Percentiles rank a stretch among this genome's conserved stretches.
These are phyloP conservation scores for Olivierus martensii DNA, from an alignment of 1,140 invertebrate genomes.

Conservation along the genomic window DNA sequence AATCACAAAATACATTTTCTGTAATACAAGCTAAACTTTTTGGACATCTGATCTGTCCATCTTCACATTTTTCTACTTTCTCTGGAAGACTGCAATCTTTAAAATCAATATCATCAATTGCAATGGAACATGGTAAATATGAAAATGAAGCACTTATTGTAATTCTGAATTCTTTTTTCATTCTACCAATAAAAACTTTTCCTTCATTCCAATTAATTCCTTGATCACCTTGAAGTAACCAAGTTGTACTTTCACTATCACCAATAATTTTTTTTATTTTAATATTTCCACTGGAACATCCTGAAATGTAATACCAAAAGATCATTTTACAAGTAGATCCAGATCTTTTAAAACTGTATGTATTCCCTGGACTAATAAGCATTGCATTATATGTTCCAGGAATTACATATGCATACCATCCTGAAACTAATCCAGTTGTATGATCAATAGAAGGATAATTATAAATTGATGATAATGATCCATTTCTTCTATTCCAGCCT, in stretches of 20 bases:
- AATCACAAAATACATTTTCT: slow-evolving; percentile 45
- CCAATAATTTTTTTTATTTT: too few relatives aligned
- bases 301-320: too few relatives aligned
- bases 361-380: too few relatives aligned
- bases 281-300: too few relatives aligned
- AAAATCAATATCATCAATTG: slow-evolving; percentile 30
- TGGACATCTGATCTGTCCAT: slow-evolving; percentile 12
- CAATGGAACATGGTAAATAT: slow-evolving; percentile 21
- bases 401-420: too few relatives aligned
- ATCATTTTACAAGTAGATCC: too few relatives aligned
- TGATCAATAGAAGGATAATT: too few relatives aligned
- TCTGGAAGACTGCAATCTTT: slow-evolving; percentile 21
- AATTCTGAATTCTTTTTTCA: not conserved
- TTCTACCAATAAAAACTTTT: slow-evolving; percentile 14
- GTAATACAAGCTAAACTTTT: slow-evolving; percentile 13
- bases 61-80: slow-evolving; percentile 8
- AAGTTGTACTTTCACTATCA: not conserved
- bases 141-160: not conserved
- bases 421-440: too few relatives aligned
- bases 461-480: too few relatives aligned
- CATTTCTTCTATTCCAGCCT: not conserved
- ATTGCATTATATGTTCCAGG: too few relatives aligned
- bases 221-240: not conserved
- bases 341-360: too few relatives aligned
- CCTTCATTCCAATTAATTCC: slow-evolving; percentile 8